Conservation (phyloP, 2,888 invertebrate species). For the Sturmia bella region DNA sequence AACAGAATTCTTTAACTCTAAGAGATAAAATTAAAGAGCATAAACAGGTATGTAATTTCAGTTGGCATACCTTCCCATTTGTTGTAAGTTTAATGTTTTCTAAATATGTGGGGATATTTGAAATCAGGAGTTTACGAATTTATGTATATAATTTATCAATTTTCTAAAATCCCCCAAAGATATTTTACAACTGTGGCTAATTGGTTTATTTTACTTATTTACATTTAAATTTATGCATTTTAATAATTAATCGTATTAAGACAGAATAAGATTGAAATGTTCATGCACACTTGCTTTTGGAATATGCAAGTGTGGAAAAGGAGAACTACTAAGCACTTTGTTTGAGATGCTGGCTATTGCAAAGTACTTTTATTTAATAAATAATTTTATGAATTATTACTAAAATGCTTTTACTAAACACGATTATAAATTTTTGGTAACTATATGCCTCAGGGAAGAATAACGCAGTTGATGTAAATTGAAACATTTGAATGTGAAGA, state of each 20-base stretch:
- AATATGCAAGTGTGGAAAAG: slow-evolving; percentile 1
- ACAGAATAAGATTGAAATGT: slow-evolving; percentile 54
- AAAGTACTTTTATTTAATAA: neutral
- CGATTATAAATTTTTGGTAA: no score
- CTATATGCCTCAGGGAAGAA: no score
- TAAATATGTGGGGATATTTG: neutral
- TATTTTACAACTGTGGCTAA: slow-evolving; percentile 69
- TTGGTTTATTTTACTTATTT: slow-evolving; percentile 68
- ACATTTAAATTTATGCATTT: slow-evolving; percentile 62
- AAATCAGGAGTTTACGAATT: slow-evolving; percentile 46
- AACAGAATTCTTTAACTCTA: no score
- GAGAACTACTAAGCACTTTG: neutral
- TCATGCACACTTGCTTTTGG: no score
- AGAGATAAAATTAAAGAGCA: no score
- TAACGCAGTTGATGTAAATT: no score
- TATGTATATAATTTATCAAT: slow-evolving; percentile 63
- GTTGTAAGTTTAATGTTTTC: neutral
- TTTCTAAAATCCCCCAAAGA: slow-evolving; percentile 65
- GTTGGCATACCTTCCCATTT: slow-evolving; percentile 24
- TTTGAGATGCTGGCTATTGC: slow-evolving; percentile 1
- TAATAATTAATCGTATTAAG: slow-evolving; percentile 60
- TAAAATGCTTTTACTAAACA: neutral
- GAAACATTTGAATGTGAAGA: no score
- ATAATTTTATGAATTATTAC: neutral
- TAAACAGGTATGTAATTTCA: neutral